A percentile compares a stretch with the other conserved stretches of the same genome.
These are phyloP conservation scores for Apeira syringaria DNA, from an alignment of 2,888 invertebrate genomes.

Conservation along the genomic window DNA sequence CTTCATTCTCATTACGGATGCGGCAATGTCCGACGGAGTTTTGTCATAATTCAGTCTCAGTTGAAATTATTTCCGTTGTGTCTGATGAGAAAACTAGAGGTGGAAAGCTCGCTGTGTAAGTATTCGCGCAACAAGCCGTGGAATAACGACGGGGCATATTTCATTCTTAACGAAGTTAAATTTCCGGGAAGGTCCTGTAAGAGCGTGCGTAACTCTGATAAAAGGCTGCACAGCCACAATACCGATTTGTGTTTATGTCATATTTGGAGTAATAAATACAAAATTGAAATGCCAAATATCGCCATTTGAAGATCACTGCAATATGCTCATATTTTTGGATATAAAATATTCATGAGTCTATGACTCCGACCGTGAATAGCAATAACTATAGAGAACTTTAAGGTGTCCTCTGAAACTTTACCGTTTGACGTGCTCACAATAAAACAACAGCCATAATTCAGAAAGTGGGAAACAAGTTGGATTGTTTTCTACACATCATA, in stretches of 20 bases:
- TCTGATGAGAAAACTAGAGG: conserved; percentile 83
- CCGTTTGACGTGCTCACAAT: conserved; percentile 70
- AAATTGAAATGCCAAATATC: too few species aligned
- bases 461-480: conserved; percentile 74
- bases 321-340: conserved; percentile 3
- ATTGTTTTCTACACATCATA: conserved; percentile 82
- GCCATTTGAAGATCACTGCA: conserved; percentile 22
- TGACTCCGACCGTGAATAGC: conserved; percentile 7
- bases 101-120: conserved; percentile 75
- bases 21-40: conserved; percentile 82
- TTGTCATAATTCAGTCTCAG: conserved; percentile 83
- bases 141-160: conserved; percentile 80
- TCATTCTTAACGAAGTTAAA: conserved; percentile 83
- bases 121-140: conserved; percentile 80
- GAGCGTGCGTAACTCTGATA: conserved; percentile 80
- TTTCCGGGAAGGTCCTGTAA: conserved; percentile 77
- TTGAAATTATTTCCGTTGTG: conserved; percentile 82
- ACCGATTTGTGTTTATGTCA: conserved; percentile 58
- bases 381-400: conserved; percentile 28
- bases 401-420: conserved; percentile 46
- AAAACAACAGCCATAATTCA: conserved; percentile 79
- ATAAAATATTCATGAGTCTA: conserved; percentile 8
- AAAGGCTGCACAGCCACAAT: conserved; percentile 68
- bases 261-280: conserved; percentile 42
- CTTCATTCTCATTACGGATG: conserved; percentile 82